Conservation (phyloP, 2,888 invertebrate genomes). For the Drosophila pegasa region DNA sequence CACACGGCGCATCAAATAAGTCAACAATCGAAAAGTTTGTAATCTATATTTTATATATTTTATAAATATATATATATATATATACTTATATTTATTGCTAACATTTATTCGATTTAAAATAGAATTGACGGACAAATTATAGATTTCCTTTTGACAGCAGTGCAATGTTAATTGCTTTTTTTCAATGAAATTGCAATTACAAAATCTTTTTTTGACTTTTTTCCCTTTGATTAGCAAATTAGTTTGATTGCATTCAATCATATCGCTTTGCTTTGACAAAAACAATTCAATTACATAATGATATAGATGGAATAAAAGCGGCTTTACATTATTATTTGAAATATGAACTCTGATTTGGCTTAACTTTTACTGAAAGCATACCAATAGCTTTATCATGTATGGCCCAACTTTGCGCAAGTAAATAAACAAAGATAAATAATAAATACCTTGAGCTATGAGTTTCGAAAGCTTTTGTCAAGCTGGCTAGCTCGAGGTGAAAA, state of each 20-base stretch:
- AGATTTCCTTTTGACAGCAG: constrained; percentile 19
- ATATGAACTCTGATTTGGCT: neutral
- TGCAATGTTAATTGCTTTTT: constrained; percentile 10
- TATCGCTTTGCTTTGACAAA: neutral
- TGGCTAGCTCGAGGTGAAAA: no score
- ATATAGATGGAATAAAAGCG: neutral
- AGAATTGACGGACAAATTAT: constrained; percentile 14
- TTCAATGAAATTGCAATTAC: neutral
- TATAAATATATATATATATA: neutral
- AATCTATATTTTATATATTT: neutral
- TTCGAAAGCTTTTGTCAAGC: no score
- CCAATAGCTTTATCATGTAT: no score
- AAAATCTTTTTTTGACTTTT: neutral
- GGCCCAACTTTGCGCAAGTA: no score
- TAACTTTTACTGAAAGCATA: no score
- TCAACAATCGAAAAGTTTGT: constrained; percentile 1
- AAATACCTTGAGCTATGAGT: no score
- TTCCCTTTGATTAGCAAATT: constrained; percentile 2
- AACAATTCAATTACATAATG: neutral
- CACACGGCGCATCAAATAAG: constrained; percentile 35
- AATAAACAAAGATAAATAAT: no score
- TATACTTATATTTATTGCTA: constrained; percentile 6
- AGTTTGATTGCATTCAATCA: neutral
- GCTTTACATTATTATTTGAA: neutral
- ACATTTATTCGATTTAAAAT: constrained; percentile 17